Evolutionary conservation across 2,888 invertebrate genomes (phyloP), one percentile per base, ranked within the genome.

Genomic region (Trachelus iudaicus): DNA sequence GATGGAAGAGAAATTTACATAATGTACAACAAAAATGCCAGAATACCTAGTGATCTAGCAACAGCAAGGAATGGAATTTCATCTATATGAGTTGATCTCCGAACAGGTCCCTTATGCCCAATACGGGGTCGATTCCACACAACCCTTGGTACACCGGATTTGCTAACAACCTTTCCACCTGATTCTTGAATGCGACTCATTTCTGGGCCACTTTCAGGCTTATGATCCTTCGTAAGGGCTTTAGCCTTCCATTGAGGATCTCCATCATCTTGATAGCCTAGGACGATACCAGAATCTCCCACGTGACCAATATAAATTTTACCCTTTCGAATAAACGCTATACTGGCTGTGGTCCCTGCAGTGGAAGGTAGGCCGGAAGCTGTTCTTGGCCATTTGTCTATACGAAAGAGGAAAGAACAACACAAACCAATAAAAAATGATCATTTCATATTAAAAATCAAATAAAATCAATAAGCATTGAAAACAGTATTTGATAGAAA

Each of bases 281-380:
- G 93, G 15, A 98, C 96, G 88, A 99, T 98, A 35, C 97, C 98
- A 0, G 99, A 99, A 92, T 99, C 99, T n/a, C 99, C 99, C 1
- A 99, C 99, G 93, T 99, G 99, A 3, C 99, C 99, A 80, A 98
- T 96, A 89, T 98, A 99, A 85, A 99, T 96, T 94, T 98, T 98
- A 69, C 97, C 97, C 83, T 96, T 94, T 79, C 98, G 94, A 86
- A 99, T 97, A 90, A 99, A 98, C 6, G 98, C 98, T 78, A 99
- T 95, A 89, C 98, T 98, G 37, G 98, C 98, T 9, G 99, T 99
- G 1, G 99, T 99, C 11, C 99, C 99, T 0, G 99, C 98, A 0
- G 99, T 99, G 90, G 98, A 98, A 6, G 98, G 97, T 85, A 98
- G 93, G 13, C 99, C 99, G 76, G 97, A 97, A 31, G 97, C 95